Conservation (phyloP, 2,888 invertebrate species). For the Parelbella ahira region DNA sequence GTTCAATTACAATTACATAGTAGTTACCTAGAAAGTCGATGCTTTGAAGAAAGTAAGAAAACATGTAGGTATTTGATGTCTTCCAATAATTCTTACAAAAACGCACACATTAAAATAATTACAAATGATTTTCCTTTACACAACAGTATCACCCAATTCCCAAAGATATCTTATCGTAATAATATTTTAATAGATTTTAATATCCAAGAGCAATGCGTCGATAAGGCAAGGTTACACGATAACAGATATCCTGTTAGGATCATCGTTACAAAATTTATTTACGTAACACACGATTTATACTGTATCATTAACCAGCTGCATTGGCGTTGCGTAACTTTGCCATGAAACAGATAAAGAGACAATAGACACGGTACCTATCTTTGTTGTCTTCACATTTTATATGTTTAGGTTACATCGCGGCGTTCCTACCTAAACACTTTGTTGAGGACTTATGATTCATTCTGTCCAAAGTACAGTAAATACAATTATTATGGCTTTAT, state of each 20-base stretch:
- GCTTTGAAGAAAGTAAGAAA: no score
- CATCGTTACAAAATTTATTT: constrained; percentile 9
- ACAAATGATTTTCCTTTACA: no score
- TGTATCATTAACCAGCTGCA: no score
- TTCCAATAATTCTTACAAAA: no score
- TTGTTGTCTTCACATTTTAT: constrained; percentile 30
- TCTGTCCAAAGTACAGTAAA: constrained; percentile 30
- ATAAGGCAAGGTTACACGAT: constrained; percentile 32
- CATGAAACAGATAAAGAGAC: constrained; percentile 34
- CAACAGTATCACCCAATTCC: not conserved
- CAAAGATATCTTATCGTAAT: constrained; percentile 25
- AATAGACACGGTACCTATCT: constrained; percentile 34
- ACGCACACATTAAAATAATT: no score
- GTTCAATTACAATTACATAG: no score
- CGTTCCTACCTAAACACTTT: constrained; percentile 34
- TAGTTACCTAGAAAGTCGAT: no score
- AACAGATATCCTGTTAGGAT: constrained; percentile 35
- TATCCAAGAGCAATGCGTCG: constrained; percentile 14
- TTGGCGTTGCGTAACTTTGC: constrained; percentile 35
- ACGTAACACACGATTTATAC: constrained; percentile 21
- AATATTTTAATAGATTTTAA: constrained; percentile 26
- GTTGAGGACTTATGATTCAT: constrained; percentile 36
- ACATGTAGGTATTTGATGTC: no score
- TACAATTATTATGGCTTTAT: no score
- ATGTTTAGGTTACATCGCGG: constrained; percentile 26